phyloP scores from a whole-genome alignment of 2,888 invertebrate species.

The Ophion obscuratus region DNA sequence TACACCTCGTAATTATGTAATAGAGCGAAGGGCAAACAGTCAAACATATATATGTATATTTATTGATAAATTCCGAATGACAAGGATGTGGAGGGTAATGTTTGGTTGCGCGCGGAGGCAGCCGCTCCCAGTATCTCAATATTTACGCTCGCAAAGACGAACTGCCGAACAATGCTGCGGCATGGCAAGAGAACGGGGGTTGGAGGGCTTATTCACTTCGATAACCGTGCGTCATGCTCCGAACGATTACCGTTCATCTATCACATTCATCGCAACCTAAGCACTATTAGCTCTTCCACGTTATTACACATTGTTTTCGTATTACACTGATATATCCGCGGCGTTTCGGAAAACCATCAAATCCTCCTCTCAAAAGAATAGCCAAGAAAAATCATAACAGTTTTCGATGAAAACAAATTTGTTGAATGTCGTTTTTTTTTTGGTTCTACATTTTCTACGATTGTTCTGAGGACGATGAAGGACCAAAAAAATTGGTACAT shows the following conservation, averaged over 20 bases:
- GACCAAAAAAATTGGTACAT: too few relatives aligned
- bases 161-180: constrained; percentile 36
- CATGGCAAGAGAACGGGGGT: background rate
- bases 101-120: constrained; percentile 34
- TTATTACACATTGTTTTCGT: constrained; percentile 26
- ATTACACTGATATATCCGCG: background rate
- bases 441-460: background rate
- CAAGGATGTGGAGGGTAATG: constrained; percentile 39
- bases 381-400: background rate
- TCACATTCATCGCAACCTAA: constrained; percentile 24
- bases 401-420: background rate
- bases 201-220: constrained; percentile 46
- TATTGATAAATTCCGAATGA: constrained; percentile 47
- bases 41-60: constrained; percentile 21
- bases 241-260: constrained; percentile 42
- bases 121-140: constrained; percentile 64
- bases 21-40: constrained; percentile 35
- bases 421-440: background rate
- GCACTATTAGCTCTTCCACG: constrained; percentile 17
- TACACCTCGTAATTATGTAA: constrained; percentile 49
- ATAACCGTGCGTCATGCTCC: constrained; percentile 46
- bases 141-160: constrained; percentile 60
- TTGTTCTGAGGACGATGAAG: background rate
- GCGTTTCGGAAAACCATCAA: background rate
- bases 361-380: background rate